Evolutionary conservation across 2,888 invertebrate species (phyloP).

Genomic region (Drosophila kambysellisi): DNA sequence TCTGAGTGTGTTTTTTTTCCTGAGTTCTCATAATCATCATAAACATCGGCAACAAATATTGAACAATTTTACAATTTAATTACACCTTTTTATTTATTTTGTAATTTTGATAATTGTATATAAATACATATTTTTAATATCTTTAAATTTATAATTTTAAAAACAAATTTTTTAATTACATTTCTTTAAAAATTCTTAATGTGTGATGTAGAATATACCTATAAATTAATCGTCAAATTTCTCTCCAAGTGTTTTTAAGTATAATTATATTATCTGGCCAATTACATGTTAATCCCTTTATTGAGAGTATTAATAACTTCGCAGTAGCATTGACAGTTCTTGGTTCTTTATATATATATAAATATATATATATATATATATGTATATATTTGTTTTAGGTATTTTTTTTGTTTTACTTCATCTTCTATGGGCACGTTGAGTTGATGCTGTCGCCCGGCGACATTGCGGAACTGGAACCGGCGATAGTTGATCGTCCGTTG

Average conservation of each 20-base stretch:
- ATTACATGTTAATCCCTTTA: neutral
- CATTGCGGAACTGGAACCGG: conserved; percentile 77
- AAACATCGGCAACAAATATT: neutral
- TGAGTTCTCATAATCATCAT: neutral
- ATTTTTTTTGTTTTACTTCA: conserved; percentile 15
- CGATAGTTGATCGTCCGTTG: conserved; percentile 62
- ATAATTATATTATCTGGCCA: neutral
- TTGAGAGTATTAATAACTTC: conserved; percentile 20
- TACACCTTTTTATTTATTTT: neutral
- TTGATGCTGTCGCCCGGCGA: conserved; percentile 76
- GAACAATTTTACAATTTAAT: neutral
- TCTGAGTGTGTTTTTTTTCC: neutral
- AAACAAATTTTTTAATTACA: neutral
- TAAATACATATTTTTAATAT: neutral
- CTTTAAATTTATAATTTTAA: neutral
- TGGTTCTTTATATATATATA: conserved; percentile 4
- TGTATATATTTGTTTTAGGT: neutral
- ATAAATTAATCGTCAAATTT: neutral
- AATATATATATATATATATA: neutral
- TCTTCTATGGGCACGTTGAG: conserved; percentile 58
- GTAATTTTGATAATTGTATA: neutral
- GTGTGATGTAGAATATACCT: neutral
- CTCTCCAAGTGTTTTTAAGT: neutral
- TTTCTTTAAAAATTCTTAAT: neutral
- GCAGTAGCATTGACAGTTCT: neutral